Evolutionary conservation across 2,888 invertebrate genomes (phyloP).

Genomic region (Andrena hattorfiana): DNA sequence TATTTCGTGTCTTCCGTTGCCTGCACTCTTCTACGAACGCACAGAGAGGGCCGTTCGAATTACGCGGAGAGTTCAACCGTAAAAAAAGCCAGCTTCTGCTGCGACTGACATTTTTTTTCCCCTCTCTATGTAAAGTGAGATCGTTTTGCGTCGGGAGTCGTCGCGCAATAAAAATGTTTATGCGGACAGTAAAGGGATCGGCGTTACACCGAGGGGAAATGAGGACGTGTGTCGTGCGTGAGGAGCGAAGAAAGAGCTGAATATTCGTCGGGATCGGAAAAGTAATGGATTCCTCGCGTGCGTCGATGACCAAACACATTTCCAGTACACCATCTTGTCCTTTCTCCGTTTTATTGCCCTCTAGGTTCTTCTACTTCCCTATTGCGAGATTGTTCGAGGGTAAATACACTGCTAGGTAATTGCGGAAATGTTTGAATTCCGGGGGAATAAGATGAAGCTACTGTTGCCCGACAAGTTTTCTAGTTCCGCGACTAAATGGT

Average conservation of each 20-base stretch:
- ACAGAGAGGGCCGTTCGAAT: conserved; percentile 58
- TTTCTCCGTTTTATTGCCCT: background rate
- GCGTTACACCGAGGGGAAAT: conserved; percentile 45
- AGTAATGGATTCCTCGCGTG: conserved; percentile 10
- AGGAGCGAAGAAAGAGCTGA: conserved; percentile 9
- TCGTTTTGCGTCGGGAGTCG: conserved; percentile 71
- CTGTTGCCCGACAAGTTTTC: no score
- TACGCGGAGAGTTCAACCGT: conserved; percentile 71
- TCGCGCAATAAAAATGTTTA: conserved; percentile 79
- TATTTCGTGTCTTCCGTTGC: conserved; percentile 19
- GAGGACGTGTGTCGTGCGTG: conserved; percentile 20
- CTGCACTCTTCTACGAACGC: conserved; percentile 16
- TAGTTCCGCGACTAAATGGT: no score
- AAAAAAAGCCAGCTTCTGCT: conserved; percentile 52
- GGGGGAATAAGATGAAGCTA: no score
- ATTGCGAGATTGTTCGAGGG: no score
- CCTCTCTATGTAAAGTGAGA: conserved; percentile 68
- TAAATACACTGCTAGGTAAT: no score
- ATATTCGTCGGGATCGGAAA: conserved; percentile 10
- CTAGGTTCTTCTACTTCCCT: no score
- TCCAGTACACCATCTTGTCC: background rate
- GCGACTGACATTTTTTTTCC: conserved; percentile 63
- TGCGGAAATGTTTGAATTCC: no score
- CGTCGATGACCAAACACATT: background rate
- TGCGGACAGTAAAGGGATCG: conserved; percentile 70